phyloP scores from a whole-genome alignment of 2,888 invertebrate genomes.

The Drosophila silvestris region DNA sequence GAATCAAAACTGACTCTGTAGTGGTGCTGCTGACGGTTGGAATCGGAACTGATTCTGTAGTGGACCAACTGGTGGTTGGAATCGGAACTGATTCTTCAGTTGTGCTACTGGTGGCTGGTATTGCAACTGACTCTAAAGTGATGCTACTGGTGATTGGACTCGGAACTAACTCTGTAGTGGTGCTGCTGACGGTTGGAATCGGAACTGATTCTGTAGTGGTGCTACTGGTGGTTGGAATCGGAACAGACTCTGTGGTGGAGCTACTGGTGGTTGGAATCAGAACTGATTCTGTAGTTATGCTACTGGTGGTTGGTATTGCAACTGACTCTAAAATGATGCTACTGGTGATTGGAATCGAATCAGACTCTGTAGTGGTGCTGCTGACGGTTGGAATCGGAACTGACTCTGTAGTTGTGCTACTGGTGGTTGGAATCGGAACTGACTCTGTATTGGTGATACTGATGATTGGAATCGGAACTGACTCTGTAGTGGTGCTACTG shows the following conservation, averaged over 20 bases:
- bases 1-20: conserved; percentile 14
- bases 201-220: conserved; percentile 31
- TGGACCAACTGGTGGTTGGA: conserved; percentile 17
- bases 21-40: conserved; percentile 29
- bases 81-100: conserved; percentile 22
- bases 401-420: conserved; percentile 23
- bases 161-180: conserved; percentile 21
- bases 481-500: conserved; percentile 28
- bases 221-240: conserved; percentile 13
- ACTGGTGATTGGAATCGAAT: conserved; percentile 12
- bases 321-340: conserved; percentile 25
- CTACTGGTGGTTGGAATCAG: conserved; percentile 13
- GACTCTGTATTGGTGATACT: conserved; percentile 26
- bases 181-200: conserved; percentile 15
- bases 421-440: conserved; percentile 12
- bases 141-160: conserved; percentile 16
- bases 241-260: conserved; percentile 18
- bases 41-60: conserved; percentile 10
- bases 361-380: conserved; percentile 28
- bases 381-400: conserved; percentile 11
- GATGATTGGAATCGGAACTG: conserved; percentile 14
- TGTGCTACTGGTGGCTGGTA: conserved; percentile 20
- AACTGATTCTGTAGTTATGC: conserved; percentile 30
- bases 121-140: conserved; percentile 22
- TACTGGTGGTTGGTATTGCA: conserved; percentile 13